Evolutionary conservation across 2,888 invertebrate species (phyloP), one percentile per base, ranked within the genome.

Genomic region (Drosophila infuscata): DNA sequence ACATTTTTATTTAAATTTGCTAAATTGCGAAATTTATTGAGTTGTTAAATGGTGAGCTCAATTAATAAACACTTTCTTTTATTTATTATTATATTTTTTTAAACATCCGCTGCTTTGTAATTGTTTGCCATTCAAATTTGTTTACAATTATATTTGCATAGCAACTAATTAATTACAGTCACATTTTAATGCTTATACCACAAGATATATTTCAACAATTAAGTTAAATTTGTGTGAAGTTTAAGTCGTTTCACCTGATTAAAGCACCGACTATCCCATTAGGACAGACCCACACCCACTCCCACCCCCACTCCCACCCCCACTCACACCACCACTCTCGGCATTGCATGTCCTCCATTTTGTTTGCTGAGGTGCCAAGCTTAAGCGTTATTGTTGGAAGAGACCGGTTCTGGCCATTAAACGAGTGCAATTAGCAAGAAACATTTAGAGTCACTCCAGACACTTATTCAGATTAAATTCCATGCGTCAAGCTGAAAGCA

Each of bases 381-480:
- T 46, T 25, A 46, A 46, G 8, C 17, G 6, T 29, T n/a, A 38
- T 43, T 56, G 43, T 43, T 60, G 46, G 20, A 12, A 38, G 56
- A 29, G 20, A 46, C 76, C 71, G 71, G 80, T 76, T 71, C 56
- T 60, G 67, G 38, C 56, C 76, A 66, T 60, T 80, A 69, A 80
- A 60, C 60, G 72, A 76, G 65, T 76, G 76, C 65, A 80, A 80
- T 80, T 76, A 76, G 58, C 54, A 43, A 43, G 5, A 32, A 53
- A 68, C 64, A n/a, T 38, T 11, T 51, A 29, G 41, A 57, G 75
- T 25, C 63, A 51, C 52, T 33, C 52, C 56, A 35, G 59, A 65
- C 74, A 60, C 67, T 82, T 69, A 64, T 75, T 61, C 73, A 71
- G 82, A 74, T 77, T 62, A 74, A 82, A 70, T 68, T 75, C 62